These are phyloP conservation scores for Stigmatopora argus DNA, from an alignment of 2,113 vertebrate genomes.

Conservation along the genomic window DNA sequence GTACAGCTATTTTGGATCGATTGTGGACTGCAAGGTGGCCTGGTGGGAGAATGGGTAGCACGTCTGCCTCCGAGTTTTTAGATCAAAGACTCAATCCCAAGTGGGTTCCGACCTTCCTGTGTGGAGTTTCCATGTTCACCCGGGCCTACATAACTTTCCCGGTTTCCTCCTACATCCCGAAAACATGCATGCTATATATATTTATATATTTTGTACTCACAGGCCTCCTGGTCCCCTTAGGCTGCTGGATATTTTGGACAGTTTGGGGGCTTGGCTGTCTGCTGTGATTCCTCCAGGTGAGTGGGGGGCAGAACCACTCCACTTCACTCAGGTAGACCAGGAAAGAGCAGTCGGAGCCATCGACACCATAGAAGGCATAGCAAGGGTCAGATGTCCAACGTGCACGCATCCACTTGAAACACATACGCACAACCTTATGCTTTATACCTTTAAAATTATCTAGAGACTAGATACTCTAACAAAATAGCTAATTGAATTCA, in stretches of 20 bases:
- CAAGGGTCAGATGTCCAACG: constrained; percentile 97
- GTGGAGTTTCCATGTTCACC: too few species aligned
- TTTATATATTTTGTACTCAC: constrained; percentile 55
- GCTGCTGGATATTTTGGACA: constrained; percentile 41
- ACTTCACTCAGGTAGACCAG: constrained; percentile 95
- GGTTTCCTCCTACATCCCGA: too few species aligned
- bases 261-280: constrained; percentile 50
- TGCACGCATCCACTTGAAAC: constrained; percentile 90
- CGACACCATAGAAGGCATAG: constrained; percentile 94
- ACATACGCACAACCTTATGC: not conserved
- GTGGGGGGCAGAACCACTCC: constrained; percentile 94
- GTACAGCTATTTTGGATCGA: not conserved
- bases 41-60: not conserved
- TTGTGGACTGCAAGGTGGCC: not conserved
- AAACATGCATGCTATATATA: too few species aligned
- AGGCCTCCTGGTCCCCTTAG: constrained; percentile 69
- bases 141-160: too few species aligned
- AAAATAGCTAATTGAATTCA: not conserved
- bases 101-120: too few species aligned
- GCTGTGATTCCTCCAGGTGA: constrained; percentile 84
- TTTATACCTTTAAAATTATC: not conserved
- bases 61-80: too few species aligned
- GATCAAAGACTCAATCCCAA: too few species aligned
- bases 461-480: not conserved
- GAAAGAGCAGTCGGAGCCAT: constrained; percentile 95